A percentile compares a stretch with the other conserved stretches of the same genome.
Conservation (phyloP, 2,113 vertebrate genomes). For the Semnopithecus entellus region DNA sequence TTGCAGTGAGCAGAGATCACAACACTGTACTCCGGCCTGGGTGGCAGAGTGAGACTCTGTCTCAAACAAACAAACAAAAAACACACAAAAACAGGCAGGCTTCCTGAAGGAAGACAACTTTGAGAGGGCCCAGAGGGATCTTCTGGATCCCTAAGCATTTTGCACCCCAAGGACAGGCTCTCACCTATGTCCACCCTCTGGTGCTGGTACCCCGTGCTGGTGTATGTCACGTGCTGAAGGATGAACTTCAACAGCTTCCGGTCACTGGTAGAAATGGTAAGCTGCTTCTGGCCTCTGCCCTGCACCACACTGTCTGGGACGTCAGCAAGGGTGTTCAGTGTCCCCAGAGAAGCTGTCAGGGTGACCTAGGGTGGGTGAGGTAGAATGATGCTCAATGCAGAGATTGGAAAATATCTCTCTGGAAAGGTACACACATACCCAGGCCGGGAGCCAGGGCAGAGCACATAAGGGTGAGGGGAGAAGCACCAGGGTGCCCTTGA, state of each 20-base stretch:
- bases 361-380: conserved; percentile 70
- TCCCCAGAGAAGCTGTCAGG: conserved; percentile 78
- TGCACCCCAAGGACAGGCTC: neutral
- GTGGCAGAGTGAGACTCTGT: too few relatives aligned
- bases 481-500: fast-evolving
- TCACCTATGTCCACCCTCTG: conserved; percentile 80
- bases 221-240: conserved; percentile 81
- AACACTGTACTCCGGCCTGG: too few relatives aligned
- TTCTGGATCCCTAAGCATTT: neutral
- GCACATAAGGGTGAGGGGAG: neutral
- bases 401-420: neutral
- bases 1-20: too few relatives aligned
- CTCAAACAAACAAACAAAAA: too few relatives aligned
- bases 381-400: neutral
- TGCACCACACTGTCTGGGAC: conserved; percentile 48
- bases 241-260: conserved; percentile 76
- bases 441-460: conserved; percentile 33
- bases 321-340: conserved; percentile 69
- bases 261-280: conserved; percentile 73
- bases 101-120: neutral
- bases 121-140: neutral
- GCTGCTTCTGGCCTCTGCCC: conserved; percentile 73
- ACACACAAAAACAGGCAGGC: neutral
- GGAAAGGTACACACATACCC: neutral
- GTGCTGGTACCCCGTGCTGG: conserved; percentile 80